These are phyloP conservation scores for Epizoanthus fatuus DNA, from an alignment of 92 coral and sea anemone genomes.

Conservation along the genomic window DNA sequence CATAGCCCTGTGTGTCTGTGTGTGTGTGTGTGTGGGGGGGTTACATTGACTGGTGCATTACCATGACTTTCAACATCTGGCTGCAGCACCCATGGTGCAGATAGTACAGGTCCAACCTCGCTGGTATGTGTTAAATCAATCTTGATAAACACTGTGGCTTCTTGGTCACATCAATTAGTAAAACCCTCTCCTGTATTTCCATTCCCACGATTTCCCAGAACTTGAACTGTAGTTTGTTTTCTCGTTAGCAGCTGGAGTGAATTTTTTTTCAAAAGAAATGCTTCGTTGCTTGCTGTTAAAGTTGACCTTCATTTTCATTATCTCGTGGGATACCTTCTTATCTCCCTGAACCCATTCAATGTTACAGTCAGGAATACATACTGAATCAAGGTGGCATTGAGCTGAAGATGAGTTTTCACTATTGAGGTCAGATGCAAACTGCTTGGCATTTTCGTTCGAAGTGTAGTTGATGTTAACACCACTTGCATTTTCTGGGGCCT, in stretches of 20 bases:
- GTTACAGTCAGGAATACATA: background rate
- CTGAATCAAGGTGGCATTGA: background rate
- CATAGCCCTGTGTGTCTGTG: too few species aligned
- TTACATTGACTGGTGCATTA: too few species aligned
- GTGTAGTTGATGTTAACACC: background rate
- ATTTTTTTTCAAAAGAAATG: background rate
- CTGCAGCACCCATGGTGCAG: too few species aligned
- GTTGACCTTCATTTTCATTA: background rate
- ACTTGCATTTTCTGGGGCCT: background rate
- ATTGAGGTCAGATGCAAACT: background rate
- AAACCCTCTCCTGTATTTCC: background rate
- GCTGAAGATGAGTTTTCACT: background rate
- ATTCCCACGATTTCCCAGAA: background rate
- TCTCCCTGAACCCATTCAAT: background rate
- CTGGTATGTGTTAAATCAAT: too few species aligned
- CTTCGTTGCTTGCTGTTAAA: background rate
- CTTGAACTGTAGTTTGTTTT: background rate
- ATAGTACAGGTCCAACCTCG: too few species aligned
- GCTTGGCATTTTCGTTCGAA: background rate
- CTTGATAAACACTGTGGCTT: background rate
- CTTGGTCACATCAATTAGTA: background rate
- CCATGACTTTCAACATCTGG: too few species aligned
- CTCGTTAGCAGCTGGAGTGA: background rate
- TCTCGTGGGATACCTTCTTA: background rate
- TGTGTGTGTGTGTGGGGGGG: too few species aligned